These are phyloP conservation scores for Hypolimnas misippus DNA, from an alignment of 2,888 invertebrate species.

Conservation along the genomic window DNA sequence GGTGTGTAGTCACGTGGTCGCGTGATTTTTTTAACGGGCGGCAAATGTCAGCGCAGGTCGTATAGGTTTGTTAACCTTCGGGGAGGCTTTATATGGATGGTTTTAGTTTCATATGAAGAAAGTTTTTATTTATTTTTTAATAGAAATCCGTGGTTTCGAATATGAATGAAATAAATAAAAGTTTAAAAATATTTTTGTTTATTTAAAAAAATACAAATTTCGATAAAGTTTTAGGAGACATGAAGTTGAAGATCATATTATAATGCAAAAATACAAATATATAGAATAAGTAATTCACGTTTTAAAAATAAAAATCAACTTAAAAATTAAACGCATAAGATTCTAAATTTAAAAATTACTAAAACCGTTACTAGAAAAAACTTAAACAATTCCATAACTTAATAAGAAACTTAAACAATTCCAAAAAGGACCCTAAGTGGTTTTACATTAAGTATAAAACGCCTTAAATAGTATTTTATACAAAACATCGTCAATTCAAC, in stretches of 20 bases:
- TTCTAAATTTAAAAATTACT: too few relatives aligned
- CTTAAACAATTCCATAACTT: too few relatives aligned
- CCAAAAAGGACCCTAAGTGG: constrained; percentile 2
- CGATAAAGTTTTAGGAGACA: too few relatives aligned
- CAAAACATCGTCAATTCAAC: constrained; percentile 30
- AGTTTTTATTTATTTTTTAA: background rate
- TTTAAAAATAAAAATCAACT: too few relatives aligned
- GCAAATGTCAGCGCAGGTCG: constrained; percentile 56
- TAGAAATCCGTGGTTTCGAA: too few relatives aligned
- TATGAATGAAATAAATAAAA: too few relatives aligned
- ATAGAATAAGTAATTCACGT: background rate
- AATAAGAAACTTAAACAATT: background rate
- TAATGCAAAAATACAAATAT: background rate
- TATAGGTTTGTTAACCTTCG: constrained; percentile 50
- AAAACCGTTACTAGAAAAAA: too few relatives aligned
- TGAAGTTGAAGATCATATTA: too few relatives aligned
- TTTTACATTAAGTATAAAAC: constrained; percentile 12
- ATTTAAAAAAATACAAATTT: too few relatives aligned
- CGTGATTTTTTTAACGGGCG: constrained; percentile 57
- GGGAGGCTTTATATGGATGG: constrained; percentile 8
- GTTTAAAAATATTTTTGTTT: too few relatives aligned
- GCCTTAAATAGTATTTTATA: constrained; percentile 15
- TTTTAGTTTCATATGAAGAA: background rate
- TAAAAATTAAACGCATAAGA: too few relatives aligned
- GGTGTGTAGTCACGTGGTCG: constrained; percentile 44